These are phyloP conservation scores for Drosophila saltans DNA, from an alignment of 1,140 invertebrate species.

Conservation along the genomic window DNA sequence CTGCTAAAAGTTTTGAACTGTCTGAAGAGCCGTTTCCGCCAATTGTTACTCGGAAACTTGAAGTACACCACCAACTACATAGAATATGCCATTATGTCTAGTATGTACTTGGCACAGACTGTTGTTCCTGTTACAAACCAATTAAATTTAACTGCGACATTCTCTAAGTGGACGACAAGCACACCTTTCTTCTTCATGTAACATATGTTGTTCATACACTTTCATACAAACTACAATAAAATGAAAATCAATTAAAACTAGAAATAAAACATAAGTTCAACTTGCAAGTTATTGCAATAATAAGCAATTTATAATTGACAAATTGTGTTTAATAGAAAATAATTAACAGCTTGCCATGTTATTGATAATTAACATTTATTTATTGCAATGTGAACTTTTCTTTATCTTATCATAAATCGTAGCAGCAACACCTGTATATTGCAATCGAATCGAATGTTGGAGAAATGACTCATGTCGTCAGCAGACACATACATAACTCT, in stretches of 20 bases:
- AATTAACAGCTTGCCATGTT: conserved; percentile 6
- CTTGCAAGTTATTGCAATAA: neutral
- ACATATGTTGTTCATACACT: neutral
- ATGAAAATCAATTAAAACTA: conserved; percentile 7
- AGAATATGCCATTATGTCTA: conserved; percentile 10
- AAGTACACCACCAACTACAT: neutral
- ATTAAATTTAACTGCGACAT: conserved; percentile 13
- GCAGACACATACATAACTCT: conserved; percentile 19
- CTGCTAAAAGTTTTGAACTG: neutral
- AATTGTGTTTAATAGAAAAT: conserved; percentile 9
- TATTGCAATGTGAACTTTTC: neutral
- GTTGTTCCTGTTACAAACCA: conserved; percentile 12
- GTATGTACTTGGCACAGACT: conserved; percentile 4
- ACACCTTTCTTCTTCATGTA: neutral
- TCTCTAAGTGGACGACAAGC: neutral
- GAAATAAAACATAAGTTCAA: neutral
- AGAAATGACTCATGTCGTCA: conserved; percentile 12
- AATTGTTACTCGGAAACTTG: conserved; percentile 7
- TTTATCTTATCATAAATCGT: conserved; percentile 1
- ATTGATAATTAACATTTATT: neutral
- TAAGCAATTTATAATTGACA: conserved; percentile 7
- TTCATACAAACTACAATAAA: neutral
- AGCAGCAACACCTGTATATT: neutral
- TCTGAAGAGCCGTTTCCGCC: conserved; percentile 5
- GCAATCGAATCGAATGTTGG: neutral